Evolutionary conservation across 2,113 vertebrate genomes (phyloP).

Genomic region (Oriolus oriolus): DNA sequence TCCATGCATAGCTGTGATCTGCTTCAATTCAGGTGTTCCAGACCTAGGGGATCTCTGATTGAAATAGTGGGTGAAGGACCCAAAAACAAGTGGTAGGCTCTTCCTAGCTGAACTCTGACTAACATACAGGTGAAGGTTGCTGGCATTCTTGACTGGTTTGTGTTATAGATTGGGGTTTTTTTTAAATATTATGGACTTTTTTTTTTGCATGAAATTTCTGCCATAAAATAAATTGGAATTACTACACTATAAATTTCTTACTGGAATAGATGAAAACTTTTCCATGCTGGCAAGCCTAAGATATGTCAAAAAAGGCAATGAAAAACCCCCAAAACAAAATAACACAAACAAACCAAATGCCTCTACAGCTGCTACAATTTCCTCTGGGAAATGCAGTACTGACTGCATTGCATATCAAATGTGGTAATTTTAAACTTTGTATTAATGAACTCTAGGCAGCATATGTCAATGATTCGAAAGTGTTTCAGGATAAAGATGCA

Average conservation of each 20-base stretch:
- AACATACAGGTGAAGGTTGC: background rate
- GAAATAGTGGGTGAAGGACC: background rate
- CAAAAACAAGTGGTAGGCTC: background rate
- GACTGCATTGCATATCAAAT: background rate
- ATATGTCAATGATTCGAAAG: background rate
- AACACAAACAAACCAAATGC: background rate
- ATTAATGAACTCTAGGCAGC: background rate
- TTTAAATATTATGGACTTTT: accelerated
- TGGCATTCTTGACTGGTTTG: background rate
- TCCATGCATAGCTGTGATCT: background rate
- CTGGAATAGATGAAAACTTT: background rate
- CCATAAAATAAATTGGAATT: background rate
- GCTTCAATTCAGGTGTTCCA: background rate
- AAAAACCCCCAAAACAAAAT: background rate
- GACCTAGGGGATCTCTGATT: background rate
- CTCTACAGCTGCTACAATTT: background rate
- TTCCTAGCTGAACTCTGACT: background rate
- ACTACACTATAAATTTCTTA: background rate
- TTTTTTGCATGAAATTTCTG: background rate
- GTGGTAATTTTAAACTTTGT: background rate
- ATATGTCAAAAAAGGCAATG: background rate
- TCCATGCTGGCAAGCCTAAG: background rate
- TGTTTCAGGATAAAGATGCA: background rate
- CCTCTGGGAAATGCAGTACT: background rate
- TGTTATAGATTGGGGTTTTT: background rate